A percentile compares a stretch with the other conserved stretches of the same genome.
These are phyloP conservation scores for Hephaestus fuliginosus DNA, from an alignment of 2,797 vertebrate genomes.

Conservation along the genomic window DNA sequence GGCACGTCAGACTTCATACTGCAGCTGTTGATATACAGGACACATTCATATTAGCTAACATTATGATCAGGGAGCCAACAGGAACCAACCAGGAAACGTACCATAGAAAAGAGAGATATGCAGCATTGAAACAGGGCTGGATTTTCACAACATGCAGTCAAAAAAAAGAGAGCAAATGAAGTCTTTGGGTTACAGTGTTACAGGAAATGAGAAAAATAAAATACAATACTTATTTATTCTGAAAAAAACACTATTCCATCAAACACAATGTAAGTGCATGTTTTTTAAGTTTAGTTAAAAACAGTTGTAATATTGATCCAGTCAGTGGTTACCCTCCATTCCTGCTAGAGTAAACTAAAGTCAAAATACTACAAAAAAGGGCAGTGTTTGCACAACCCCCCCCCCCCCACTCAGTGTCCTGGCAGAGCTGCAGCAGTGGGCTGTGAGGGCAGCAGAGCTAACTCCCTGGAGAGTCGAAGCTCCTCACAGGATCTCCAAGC, in stretches of 20 bases:
- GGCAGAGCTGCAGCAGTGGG: conserved; percentile 22
- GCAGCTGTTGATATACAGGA: conserved; percentile 8
- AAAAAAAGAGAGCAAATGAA: background rate
- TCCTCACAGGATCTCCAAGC: conserved; percentile 88
- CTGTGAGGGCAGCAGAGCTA: background rate
- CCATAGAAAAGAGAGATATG: conserved; percentile 27
- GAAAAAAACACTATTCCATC: background rate
- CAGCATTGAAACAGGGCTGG: conserved; percentile 70
- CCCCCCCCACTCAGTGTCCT: background rate
- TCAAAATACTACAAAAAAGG: conserved; percentile 4
- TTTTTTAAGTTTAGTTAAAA: background rate
- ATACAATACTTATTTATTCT: background rate
- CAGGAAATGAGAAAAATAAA: background rate
- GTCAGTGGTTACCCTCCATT: background rate
- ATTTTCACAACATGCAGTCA: conserved; percentile 23
- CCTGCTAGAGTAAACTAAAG: background rate
- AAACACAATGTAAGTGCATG: too few species aligned
- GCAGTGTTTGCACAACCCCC: background rate
- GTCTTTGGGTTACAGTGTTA: conserved; percentile 40
- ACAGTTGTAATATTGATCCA: background rate
- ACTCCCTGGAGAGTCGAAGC: background rate
- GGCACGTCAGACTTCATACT: conserved; percentile 26
- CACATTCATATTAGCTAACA: conserved; percentile 38
- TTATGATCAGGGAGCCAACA: conserved; percentile 18
- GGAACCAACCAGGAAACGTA: conserved; percentile 41